Conservation (phyloP, 2,797 vertebrate genomes). For the Momotus momota region DNA sequence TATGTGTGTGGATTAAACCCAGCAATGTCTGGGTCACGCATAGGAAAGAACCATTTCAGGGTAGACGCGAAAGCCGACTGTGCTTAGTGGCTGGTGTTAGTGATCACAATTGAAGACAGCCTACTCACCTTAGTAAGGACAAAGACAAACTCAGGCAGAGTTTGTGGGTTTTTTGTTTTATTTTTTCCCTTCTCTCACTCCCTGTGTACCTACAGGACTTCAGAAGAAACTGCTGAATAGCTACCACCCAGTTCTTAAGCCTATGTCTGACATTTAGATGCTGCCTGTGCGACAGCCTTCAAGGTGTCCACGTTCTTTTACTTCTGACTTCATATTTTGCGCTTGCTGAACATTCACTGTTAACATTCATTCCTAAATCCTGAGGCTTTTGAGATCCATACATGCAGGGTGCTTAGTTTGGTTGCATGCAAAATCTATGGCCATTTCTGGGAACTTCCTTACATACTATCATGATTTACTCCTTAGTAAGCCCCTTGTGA, state of each 20-base stretch:
- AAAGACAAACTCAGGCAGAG: neutral
- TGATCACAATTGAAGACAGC: neutral
- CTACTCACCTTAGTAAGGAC: neutral
- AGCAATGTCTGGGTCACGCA: neutral
- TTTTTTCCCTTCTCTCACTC: neutral
- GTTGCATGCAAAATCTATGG: neutral
- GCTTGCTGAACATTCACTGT: neutral
- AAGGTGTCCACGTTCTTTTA: neutral
- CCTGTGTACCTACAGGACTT: neutral
- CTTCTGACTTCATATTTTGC: neutral
- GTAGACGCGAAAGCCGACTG: neutral
- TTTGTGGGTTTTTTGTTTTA: neutral
- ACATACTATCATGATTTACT: neutral
- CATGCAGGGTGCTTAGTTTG: neutral
- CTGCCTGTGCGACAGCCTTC: neutral
- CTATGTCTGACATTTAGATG: neutral
- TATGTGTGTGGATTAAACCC: neutral
- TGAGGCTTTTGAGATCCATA: neutral
- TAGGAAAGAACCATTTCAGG: neutral
- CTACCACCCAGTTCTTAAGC: neutral
- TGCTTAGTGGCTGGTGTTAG: neutral
- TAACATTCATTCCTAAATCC: neutral
- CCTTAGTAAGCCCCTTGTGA: neutral
- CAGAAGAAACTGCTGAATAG: neutral
- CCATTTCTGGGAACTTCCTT: neutral